phyloP scores from a whole-genome alignment of 2,797 vertebrate genomes.

The Helostoma temminkii region DNA sequence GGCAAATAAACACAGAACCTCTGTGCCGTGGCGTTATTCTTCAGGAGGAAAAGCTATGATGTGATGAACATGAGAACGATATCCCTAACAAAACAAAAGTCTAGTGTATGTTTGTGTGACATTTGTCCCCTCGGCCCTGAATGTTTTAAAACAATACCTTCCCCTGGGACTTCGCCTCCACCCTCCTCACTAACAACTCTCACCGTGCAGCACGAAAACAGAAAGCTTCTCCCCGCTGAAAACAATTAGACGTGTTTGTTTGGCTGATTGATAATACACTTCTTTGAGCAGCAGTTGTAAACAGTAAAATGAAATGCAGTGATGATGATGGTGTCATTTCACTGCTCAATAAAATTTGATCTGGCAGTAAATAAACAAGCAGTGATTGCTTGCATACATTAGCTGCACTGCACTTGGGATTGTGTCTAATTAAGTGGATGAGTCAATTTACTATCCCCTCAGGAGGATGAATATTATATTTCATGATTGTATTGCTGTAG shows the following conservation, averaged over 20 bases:
- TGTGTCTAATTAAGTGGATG: slow-evolving; percentile 58
- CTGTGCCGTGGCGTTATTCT: slow-evolving; percentile 14
- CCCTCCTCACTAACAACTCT: slow-evolving; percentile 25
- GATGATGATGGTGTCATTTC: slow-evolving; percentile 46
- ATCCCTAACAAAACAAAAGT: slow-evolving; percentile 20
- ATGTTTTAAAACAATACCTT: slow-evolving; percentile 49
- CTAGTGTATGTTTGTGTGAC: slow-evolving; percentile 42
- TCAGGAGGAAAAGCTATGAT: neutral
- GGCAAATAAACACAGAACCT: slow-evolving; percentile 29
- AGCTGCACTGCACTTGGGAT: slow-evolving; percentile 32
- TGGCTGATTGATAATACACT: neutral
- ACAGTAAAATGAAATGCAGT: slow-evolving; percentile 16
- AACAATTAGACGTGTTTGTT: neutral
- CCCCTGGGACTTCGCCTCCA: slow-evolving; percentile 42
- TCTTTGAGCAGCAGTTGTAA: slow-evolving; percentile 2
- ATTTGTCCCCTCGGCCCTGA: slow-evolving; percentile 17
- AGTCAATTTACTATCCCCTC: slow-evolving; percentile 31
- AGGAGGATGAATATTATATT: slow-evolving; percentile 16
- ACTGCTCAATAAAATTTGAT: slow-evolving; percentile 48
- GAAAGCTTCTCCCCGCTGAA: slow-evolving; percentile 8
- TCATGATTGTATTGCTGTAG: slow-evolving; percentile 10
- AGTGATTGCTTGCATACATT: slow-evolving; percentile 63
- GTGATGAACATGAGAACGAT: slow-evolving; percentile 43
- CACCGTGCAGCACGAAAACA: slow-evolving; percentile 8
- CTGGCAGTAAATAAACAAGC: slow-evolving; percentile 55